Evolutionary conservation across 2,888 invertebrate species (phyloP).

Genomic region (Plebejus anna): DNA sequence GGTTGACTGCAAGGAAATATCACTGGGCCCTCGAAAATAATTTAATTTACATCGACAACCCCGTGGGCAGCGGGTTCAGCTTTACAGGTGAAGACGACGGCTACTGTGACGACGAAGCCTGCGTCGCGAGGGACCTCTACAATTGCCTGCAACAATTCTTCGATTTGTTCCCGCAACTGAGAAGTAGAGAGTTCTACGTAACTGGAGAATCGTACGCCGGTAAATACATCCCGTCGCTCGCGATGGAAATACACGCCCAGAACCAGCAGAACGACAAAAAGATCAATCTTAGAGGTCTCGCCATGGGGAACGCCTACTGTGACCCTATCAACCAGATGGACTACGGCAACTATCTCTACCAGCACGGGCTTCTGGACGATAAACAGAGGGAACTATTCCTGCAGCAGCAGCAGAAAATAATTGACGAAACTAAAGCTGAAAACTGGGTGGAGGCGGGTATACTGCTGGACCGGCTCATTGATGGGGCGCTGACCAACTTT

Average conservation of each 20-base stretch:
- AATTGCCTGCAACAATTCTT: constrained; percentile 79
- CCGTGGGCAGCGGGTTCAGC: constrained; percentile 83
- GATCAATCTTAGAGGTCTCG: constrained; percentile 77
- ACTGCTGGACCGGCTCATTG: constrained; percentile 84
- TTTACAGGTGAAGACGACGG: constrained; percentile 76
- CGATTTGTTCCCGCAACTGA: constrained; percentile 76
- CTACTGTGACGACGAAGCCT: constrained; percentile 76
- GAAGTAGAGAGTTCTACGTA: constrained; percentile 77
- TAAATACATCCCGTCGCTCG: constrained; percentile 73
- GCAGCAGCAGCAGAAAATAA: constrained; percentile 77
- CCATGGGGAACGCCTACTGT: constrained; percentile 75
- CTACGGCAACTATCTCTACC: constrained; percentile 73
- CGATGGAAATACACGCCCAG: constrained; percentile 72
- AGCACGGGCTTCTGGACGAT: constrained; percentile 76
- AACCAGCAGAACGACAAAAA: constrained; percentile 50
- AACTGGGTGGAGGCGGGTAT: constrained; percentile 84
- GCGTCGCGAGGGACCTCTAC: constrained; percentile 78
- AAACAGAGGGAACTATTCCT: constrained; percentile 79
- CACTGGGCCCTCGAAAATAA: constrained; percentile 81
- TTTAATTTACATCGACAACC: constrained; percentile 83
- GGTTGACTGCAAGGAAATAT: constrained; percentile 62
- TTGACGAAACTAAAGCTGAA: constrained; percentile 78
- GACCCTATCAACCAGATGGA: constrained; percentile 74
- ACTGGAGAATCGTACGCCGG: constrained; percentile 83
- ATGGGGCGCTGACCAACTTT: constrained; percentile 53